Percentiles rank a stretch among this genome's conserved stretches.
These are phyloP conservation scores for Atractosteus spatula DNA, from an alignment of 2,113 vertebrate species.

Conservation along the genomic window DNA sequence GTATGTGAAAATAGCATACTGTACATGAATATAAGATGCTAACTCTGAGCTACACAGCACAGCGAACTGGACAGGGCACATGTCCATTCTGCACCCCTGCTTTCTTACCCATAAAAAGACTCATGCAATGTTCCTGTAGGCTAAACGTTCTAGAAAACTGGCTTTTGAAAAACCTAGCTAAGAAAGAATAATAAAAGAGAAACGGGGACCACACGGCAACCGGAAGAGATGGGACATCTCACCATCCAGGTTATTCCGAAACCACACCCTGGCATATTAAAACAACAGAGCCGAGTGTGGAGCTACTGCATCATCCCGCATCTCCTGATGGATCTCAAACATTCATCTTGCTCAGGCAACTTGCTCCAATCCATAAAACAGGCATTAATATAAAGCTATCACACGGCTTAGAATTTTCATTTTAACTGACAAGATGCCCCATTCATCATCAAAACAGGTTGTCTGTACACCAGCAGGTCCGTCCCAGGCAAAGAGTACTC, in stretches of 20 bases:
- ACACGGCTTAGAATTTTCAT: constrained; percentile 58
- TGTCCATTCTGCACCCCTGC: no score
- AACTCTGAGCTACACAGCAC: no score
- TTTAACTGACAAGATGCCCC: constrained; percentile 55
- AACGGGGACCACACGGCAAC: background rate
- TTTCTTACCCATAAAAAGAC: no score
- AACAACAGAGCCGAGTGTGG: constrained; percentile 23
- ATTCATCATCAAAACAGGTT: constrained; percentile 50
- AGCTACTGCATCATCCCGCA: constrained; percentile 41
- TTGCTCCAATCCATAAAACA: constrained; percentile 62
- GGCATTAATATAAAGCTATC: constrained; percentile 61
- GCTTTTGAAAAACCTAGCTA: no score
- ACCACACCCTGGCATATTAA: constrained; percentile 30
- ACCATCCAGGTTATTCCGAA: constrained; percentile 15
- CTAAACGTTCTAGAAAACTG: no score
- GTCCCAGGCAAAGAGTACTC: constrained; percentile 18
- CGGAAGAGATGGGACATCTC: constrained; percentile 3
- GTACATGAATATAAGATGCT: no score
- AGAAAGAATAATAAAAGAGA: background rate
- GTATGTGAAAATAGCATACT: no score
- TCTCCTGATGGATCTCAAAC: constrained; percentile 44
- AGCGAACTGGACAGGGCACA: no score
- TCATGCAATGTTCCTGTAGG: no score
- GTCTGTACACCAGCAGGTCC: constrained; percentile 28
- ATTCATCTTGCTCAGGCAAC: constrained; percentile 56